phyloP scores from a whole-genome alignment of 2,888 invertebrate genomes.

The Micropterix aruncella region DNA sequence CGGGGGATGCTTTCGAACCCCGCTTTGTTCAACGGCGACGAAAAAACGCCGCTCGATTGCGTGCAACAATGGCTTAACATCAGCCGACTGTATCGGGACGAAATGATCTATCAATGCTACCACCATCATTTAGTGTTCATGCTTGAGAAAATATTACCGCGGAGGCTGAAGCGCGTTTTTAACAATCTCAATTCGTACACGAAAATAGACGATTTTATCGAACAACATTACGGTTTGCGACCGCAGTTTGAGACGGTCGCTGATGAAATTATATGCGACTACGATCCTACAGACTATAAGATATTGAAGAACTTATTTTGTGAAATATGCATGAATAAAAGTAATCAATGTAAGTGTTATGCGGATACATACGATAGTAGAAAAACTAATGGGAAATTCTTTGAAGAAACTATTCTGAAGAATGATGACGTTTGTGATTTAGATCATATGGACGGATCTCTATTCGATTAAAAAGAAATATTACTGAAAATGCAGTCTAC shows the following conservation, averaged over 20 bases:
- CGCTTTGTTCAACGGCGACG: conserved; percentile 64
- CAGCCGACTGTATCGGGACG: conserved; percentile 43
- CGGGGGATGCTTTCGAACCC: conserved; percentile 86
- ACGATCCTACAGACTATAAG: conserved; percentile 7
- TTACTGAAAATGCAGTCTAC: no score
- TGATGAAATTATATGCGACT: conserved; percentile 10
- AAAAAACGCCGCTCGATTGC: conserved; percentile 58
- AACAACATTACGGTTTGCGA: conserved; percentile 36
- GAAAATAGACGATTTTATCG: conserved; percentile 56
- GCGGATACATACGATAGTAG: conserved; percentile 21
- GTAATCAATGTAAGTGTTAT: conserved; percentile 25
- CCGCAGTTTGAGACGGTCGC: conserved; percentile 20
- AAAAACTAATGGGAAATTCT: conserved; percentile 23
- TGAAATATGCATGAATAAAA: conserved; percentile 27
- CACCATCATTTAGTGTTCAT: conserved; percentile 96
- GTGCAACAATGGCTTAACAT: conserved; percentile 71
- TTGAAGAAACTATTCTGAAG: conserved; percentile 19
- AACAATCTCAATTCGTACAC: conserved; percentile 58
- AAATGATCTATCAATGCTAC: conserved; percentile 67
- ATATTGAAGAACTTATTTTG: conserved; percentile 15
- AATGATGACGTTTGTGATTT: conserved; percentile 20
- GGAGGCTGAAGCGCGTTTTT: conserved; percentile 59
- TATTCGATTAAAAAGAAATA: conserved; percentile 20
- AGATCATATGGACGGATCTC: conserved; percentile 28
- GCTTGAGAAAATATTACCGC: conserved; percentile 70